These are phyloP conservation scores for Pholis gunnellus DNA, from an alignment of 2,113 vertebrate genomes.

Conservation along the genomic window DNA sequence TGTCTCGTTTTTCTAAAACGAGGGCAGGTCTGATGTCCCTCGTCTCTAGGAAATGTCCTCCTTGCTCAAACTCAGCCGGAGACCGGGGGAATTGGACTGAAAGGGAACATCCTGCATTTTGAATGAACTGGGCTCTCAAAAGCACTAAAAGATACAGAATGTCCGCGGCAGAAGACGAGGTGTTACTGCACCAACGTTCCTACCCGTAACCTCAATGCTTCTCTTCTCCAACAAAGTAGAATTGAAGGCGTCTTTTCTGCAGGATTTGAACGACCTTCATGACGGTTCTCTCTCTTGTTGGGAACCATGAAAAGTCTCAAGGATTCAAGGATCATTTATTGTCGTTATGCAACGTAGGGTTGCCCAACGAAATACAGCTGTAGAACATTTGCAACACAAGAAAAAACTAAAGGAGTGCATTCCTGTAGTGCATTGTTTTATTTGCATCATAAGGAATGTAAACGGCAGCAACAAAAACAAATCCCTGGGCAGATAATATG, in stretches of 20 bases:
- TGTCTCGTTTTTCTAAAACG: not conserved
- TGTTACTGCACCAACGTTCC: conserved; percentile 1
- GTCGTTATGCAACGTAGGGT: too few species aligned
- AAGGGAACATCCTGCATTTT: conserved; percentile 40
- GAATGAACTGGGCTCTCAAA: conserved; percentile 29
- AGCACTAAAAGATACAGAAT: not conserved
- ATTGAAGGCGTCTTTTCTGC: conserved; percentile 1
- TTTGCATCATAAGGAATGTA: too few species aligned
- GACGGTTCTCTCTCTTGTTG: not conserved
- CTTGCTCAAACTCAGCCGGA: conserved; percentile 21
- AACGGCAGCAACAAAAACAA: too few species aligned
- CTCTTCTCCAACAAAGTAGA: not conserved
- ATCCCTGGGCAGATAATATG: too few species aligned
- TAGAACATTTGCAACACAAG: too few species aligned
- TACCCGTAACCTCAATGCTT: not conserved
- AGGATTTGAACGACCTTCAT: not conserved
- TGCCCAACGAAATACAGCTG: too few species aligned
- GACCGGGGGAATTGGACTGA: conserved; percentile 27
- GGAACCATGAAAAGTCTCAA: not conserved
- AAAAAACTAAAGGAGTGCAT: too few species aligned
- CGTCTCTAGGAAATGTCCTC: conserved; percentile 31
- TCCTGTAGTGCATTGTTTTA: too few species aligned
- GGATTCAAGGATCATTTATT: too few species aligned
- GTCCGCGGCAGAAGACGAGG: not conserved
- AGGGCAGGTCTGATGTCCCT: conserved; percentile 18